Base-by-base conservation (phyloP, 2,797 vertebrate species). In the Thripadectes ignobilis region DNA sequence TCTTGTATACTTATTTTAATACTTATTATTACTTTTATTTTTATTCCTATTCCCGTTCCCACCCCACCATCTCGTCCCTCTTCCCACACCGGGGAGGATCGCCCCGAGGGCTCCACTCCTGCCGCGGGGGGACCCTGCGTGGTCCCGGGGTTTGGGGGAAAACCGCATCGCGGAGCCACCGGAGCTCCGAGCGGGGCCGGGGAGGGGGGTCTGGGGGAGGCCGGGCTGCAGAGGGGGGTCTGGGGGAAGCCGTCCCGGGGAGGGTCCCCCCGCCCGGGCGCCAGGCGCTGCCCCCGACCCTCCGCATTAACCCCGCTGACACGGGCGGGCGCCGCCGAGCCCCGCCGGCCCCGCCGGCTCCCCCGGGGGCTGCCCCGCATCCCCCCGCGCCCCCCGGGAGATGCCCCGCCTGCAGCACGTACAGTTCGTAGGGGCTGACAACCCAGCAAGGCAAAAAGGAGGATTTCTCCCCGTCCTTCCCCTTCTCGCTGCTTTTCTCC, bases 251-350 rank as follows among this genome's bases (percentile, higher is more conserved):
- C 9, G 43, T 49, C 34, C 97, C 97, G 95, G 97, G 57, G 3
- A 6, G 41, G 71, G 19, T 36, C 55, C 69, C 59, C 9, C 34
- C 67, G 3, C 66, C 62, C 59, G 87, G 91, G 85, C 98, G 98
- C 99, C 98, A 99, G 98, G 62, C 94, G 74, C 77, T 97, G 97
- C 97, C 98, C 97, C 96, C 93, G 96, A 96, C 92, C 97, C 96
- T 91, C 98, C 97, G 98, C 98, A 98, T 98, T 98, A 98, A 99
- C 98, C 98, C 96, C 97, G 96, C 97, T 95, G 96, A 97, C 98
- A 96, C 96, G 97, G 97, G 96, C 97, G 97, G 98, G 92, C 89
- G 92, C 92, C 88, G 87, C 61, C 22, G 75, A 71, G 63, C 51
- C 80, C 54, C 52, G 12, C 59, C 41, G 16, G 48, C 58, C 65